Base-by-base conservation (phyloP, 2,113 vertebrate genomes). In the Gadus chalcogrammus region DNA sequence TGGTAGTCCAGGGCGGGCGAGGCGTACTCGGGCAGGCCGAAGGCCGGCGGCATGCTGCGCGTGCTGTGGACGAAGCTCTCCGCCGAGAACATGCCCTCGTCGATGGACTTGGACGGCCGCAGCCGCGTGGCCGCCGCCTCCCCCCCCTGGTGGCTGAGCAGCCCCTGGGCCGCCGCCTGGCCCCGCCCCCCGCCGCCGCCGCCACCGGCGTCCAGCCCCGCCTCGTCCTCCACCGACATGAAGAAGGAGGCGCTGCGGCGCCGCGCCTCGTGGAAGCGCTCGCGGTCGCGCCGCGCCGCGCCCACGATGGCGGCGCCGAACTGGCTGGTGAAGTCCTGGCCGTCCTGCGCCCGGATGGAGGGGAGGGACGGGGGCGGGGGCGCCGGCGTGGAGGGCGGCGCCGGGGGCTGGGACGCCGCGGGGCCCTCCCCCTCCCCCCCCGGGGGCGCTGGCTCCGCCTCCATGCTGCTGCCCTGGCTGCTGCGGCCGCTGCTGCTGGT, bases 401-500 rank as follows among this genome's bases (percentile, higher is more conserved):
- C 92, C 72, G 35, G 95, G 66, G 89, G 96, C 83, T 91, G 94
- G 71, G 88, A 93, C 74, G 93, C 93, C 38, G 92, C 93, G 79
- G 89, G 90, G 3, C 81, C 85, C 77, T 90, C 92, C 4, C 75
- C 83, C 61, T 91, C 91, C 55, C 81, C 90, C 58, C 81, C 90
- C 8, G 89, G 56, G n/a, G 85, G 73, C 8, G 89, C 83, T 4
- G 71, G 87, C 71, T 95, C 90, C 0, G 94, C 93, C 87, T 97
- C 95, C 79, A 96, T 93, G 67, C 95, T 97, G 90, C 95, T 96
- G 73, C 95, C 95, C 84, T 96, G 95, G 80, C 95, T 97, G 88
- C 95, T 97, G 70, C 94, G 93, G 56, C 95, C 95, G 67, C 95
- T 96, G 88, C 95, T 97, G 85, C 95, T 97, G 83, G 95, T 97